Evolutionary conservation across 2,797 vertebrate species (phyloP).

Genomic region (Petrocephalus schoutedeni): DNA sequence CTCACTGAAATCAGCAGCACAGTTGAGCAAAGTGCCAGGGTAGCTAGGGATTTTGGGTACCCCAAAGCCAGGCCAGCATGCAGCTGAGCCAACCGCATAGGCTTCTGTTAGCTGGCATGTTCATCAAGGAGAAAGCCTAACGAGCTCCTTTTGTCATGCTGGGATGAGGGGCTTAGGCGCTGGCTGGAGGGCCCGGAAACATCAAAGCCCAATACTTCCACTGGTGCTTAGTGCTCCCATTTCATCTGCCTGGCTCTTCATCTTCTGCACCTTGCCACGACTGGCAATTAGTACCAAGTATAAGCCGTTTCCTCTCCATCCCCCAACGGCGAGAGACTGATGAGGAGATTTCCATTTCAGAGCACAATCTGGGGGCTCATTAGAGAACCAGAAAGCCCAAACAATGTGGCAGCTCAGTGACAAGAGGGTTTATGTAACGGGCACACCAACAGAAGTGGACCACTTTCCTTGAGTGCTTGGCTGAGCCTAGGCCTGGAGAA

Average conservation of each 20-base stretch:
- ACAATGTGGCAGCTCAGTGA: not conserved
- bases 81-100: not conserved
- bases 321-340: not conserved
- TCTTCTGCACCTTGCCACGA: not conserved
- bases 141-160: not conserved
- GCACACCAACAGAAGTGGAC: not conserved
- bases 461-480: not conserved
- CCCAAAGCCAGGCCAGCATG: not conserved
- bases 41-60: not conserved
- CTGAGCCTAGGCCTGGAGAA: not conserved
- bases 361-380: not conserved
- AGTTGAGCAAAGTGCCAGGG: not conserved
- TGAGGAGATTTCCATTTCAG: conserved; percentile 15
- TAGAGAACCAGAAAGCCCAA: not conserved
- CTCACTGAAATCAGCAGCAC: not conserved
- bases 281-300: not conserved
- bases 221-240: too few species aligned
- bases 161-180: not conserved
- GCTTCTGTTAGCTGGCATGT: not conserved
- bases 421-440: not conserved
- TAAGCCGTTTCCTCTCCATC: not conserved
- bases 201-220: not conserved
- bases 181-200: not conserved
- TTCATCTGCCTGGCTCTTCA: not conserved
- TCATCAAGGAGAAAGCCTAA: conserved; percentile 2